Evolutionary conservation across 1,140 invertebrate genomes (phyloP).

Genomic region (Drosophila guanche): DNA sequence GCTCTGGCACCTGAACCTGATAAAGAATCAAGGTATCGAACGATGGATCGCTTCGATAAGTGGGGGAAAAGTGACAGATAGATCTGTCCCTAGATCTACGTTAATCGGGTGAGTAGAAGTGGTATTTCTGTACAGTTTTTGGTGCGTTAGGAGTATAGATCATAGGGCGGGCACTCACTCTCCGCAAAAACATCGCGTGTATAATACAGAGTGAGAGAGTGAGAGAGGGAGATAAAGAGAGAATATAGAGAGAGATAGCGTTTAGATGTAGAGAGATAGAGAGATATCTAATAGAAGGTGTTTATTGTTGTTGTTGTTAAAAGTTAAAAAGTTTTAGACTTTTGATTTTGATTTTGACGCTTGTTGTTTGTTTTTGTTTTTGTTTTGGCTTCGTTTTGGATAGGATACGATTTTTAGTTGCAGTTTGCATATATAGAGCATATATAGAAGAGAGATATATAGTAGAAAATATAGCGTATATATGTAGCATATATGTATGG

Average conservation of each 20-base stretch:
- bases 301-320: conserved; percentile 52
- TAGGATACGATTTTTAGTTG: not conserved
- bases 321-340: conserved; percentile 40
- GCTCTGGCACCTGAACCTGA: not conserved
- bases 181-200: conserved; percentile 38
- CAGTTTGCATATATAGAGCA: not conserved
- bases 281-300: conserved; percentile 68
- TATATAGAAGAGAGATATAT: too few species aligned
- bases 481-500: conserved; percentile 48
- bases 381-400: too few species aligned
- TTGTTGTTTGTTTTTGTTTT: too few species aligned
- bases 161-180: conserved; percentile 19
- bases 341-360: conserved; percentile 65
- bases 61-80: conserved; percentile 7
- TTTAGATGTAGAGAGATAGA: conserved; percentile 40
- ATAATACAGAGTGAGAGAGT: conserved; percentile 33
- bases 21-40: too few species aligned
- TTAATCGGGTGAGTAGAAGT: conserved; percentile 44
- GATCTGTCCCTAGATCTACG: conserved; percentile 24
- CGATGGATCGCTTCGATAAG: too few species aligned
- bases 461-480: conserved; percentile 21
- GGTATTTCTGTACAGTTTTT: conserved; percentile 45
- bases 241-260: conserved; percentile 27
- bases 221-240: conserved; percentile 29
- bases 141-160: conserved; percentile 49